phyloP scores from a whole-genome alignment of 2,113 vertebrate genomes.

The Toxotes jaculatrix region DNA sequence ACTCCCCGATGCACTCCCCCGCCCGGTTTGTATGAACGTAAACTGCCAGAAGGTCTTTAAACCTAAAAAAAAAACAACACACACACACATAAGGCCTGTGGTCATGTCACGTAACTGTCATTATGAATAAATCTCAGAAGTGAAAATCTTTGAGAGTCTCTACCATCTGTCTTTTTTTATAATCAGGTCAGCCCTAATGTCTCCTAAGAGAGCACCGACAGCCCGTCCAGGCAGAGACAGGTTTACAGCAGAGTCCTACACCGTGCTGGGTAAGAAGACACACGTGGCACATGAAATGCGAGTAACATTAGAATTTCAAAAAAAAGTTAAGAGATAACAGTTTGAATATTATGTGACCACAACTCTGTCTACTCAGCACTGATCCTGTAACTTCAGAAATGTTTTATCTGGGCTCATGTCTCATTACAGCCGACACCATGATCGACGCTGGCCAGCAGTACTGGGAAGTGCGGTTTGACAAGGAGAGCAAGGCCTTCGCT shows the following conservation, averaged over 20 bases:
- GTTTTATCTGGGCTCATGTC: neutral
- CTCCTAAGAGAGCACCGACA: slow-evolving; percentile 91
- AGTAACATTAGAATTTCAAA: neutral
- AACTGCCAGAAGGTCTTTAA: neutral
- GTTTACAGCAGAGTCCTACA: slow-evolving; percentile 97
- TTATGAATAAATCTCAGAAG: neutral
- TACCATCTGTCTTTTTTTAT: neutral
- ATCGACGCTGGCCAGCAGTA: slow-evolving; percentile 93
- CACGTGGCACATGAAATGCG: too few species aligned
- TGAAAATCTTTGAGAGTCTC: neutral
- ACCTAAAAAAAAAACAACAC: too few species aligned
- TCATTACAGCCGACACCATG: slow-evolving; percentile 86
- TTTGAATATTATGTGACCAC: neutral
- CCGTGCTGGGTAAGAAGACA: slow-evolving; percentile 89
- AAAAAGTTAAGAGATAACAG: too few species aligned
- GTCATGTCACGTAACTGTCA: neutral
- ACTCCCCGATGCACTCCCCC: slow-evolving; percentile 93
- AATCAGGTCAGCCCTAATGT: slow-evolving; percentile 88
- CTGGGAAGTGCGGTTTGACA: slow-evolving; percentile 95
- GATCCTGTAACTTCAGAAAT: neutral
- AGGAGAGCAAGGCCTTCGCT: slow-evolving; percentile 94
- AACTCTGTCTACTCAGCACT: neutral
- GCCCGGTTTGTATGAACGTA: slow-evolving; percentile 85
- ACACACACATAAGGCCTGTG: neutral
- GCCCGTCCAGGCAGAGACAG: slow-evolving; percentile 90